Percentiles rank a stretch among this genome's conserved stretches.
These are phyloP conservation scores for Carterocephalus palaemon DNA, from an alignment of 2,888 invertebrate species.

Conservation along the genomic window DNA sequence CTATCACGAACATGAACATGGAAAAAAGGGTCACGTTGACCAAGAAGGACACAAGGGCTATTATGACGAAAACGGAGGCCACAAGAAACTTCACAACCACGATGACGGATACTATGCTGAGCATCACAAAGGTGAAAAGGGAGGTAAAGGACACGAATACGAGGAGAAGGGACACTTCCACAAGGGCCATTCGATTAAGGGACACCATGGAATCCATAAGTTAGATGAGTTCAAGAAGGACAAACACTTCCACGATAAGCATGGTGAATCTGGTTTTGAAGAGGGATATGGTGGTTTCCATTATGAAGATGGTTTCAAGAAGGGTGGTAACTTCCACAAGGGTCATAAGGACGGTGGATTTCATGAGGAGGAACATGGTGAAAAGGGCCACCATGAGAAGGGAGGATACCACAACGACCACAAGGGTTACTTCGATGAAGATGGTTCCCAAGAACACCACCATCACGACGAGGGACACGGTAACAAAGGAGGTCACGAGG, in stretches of 20 bases:
- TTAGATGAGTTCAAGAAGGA: slow-evolving; percentile 91
- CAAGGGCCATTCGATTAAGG: slow-evolving; percentile 91
- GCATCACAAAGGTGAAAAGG: slow-evolving; percentile 82
- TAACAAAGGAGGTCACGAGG: slow-evolving; percentile 87
- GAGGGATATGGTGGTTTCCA: slow-evolving; percentile 88
- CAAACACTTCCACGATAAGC: slow-evolving; percentile 91
- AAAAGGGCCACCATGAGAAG: slow-evolving; percentile 87
- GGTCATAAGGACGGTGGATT: slow-evolving; percentile 87
- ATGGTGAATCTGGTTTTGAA: slow-evolving; percentile 88
- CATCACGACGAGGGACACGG: slow-evolving; percentile 84
- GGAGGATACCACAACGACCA: slow-evolving; percentile 88
- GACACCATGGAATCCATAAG: slow-evolving; percentile 91
- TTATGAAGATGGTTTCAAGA: slow-evolving; percentile 86
- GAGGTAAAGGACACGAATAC: slow-evolving; percentile 78
- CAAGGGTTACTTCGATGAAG: slow-evolving; percentile 87
- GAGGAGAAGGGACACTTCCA: slow-evolving; percentile 84
- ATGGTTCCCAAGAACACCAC: slow-evolving; percentile 86
- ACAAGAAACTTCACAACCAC: slow-evolving; percentile 82
- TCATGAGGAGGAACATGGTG: slow-evolving; percentile 87
- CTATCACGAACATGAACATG: slow-evolving; percentile 82
- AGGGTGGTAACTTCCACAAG: slow-evolving; percentile 89
- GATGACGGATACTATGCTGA: slow-evolving; percentile 83
- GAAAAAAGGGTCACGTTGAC: slow-evolving; percentile 84
- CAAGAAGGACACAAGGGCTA: slow-evolving; percentile 81
- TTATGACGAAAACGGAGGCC: slow-evolving; percentile 80